Percentiles rank a stretch among this genome's conserved stretches.
These are phyloP conservation scores for Holacanthella duospinosa DNA, from an alignment of 2,888 invertebrate species.

Conservation along the genomic window DNA sequence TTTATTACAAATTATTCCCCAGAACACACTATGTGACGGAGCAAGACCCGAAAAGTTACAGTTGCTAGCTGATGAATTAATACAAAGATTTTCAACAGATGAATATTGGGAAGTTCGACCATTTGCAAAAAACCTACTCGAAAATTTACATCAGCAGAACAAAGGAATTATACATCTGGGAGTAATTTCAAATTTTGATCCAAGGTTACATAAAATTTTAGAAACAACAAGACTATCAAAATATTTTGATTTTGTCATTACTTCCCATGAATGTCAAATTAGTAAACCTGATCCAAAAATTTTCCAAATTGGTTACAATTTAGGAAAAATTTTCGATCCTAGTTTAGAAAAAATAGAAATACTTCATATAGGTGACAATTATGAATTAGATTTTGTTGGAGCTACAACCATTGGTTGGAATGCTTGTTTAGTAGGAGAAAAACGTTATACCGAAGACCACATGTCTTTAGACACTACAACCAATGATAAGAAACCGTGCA, in stretches of 20 bases:
- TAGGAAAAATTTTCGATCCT: not conserved
- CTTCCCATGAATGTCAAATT: slow-evolving; percentile 55
- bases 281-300: slow-evolving; percentile 58
- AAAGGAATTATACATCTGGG: slow-evolving; percentile 46
- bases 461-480: not conserved
- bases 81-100: slow-evolving; percentile 54
- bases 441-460: not conserved
- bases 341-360: slow-evolving; percentile 31
- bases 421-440: slow-evolving; percentile 45
- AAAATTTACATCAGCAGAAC: slow-evolving; percentile 48
- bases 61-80: slow-evolving; percentile 39
- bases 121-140: slow-evolving; percentile 56
- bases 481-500: not conserved
- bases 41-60: not conserved
- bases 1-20: too few relatives aligned
- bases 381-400: slow-evolving; percentile 64
- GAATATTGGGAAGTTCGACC: slow-evolving; percentile 62
- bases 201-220: slow-evolving; percentile 60
- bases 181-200: slow-evolving; percentile 81
- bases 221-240: slow-evolving; percentile 53
- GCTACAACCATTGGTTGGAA: slow-evolving; percentile 68
- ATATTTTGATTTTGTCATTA: slow-evolving; percentile 68
- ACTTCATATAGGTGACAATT: slow-evolving; percentile 72
- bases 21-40: not conserved
- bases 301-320: not conserved